These are phyloP conservation scores for Nansenia antarctica DNA, from an alignment of 2,113 vertebrate species.

Conservation along the genomic window DNA sequence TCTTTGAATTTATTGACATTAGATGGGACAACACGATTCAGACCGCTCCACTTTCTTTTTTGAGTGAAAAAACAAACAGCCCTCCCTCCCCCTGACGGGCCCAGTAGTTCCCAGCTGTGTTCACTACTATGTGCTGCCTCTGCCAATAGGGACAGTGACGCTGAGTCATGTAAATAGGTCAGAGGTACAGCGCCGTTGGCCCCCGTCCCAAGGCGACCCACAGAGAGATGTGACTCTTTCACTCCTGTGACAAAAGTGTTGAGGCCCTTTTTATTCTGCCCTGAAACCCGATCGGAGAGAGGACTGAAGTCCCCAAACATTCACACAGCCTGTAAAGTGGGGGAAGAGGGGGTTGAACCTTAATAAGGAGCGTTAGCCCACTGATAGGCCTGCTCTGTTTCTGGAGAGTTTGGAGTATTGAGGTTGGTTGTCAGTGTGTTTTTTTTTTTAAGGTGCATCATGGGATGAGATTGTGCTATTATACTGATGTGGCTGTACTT, in stretches of 20 bases:
- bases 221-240: slow-evolving; percentile 73
- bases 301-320: slow-evolving; percentile 64
- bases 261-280: slow-evolving; percentile 64
- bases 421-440: background rate
- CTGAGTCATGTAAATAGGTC: slow-evolving; percentile 64
- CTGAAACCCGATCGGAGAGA: slow-evolving; percentile 67
- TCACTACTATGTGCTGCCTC: slow-evolving; percentile 4
- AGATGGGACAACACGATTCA: too few relatives aligned
- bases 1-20: too few relatives aligned
- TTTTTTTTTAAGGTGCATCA: background rate
- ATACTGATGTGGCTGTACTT: too few relatives aligned
- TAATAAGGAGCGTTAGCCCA: too few relatives aligned
- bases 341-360: background rate
- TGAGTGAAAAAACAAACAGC: too few relatives aligned
- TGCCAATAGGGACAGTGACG: slow-evolving; percentile 47
- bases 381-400: background rate
- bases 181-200: slow-evolving; percentile 48
- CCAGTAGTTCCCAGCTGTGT: slow-evolving; percentile 12
- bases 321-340: slow-evolving; percentile 35
- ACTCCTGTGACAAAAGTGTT: slow-evolving; percentile 69
- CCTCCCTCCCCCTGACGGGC: too few relatives aligned
- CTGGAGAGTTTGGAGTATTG: background rate
- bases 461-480: background rate
- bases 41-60: too few relatives aligned
- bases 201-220: slow-evolving; percentile 58